These are phyloP conservation scores for Chinchilla lanigera DNA, from an alignment of 2,113 vertebrate genomes.

Conservation along the genomic window DNA sequence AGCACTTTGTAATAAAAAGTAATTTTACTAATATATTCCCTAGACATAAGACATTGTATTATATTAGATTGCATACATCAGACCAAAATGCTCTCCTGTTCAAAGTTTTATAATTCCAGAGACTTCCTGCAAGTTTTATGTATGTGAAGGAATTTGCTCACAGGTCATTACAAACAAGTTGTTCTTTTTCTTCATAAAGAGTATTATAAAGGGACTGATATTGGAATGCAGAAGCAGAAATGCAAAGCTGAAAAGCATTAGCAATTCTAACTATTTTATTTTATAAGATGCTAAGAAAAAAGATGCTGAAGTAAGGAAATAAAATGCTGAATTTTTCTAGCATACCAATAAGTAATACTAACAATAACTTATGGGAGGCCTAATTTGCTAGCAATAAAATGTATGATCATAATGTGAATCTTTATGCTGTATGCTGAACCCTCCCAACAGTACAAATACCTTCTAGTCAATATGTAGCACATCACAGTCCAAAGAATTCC, in stretches of 20 bases:
- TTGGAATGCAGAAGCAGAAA: neutral
- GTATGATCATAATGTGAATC: neutral
- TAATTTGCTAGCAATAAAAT: conserved; percentile 4
- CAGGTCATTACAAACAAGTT: neutral
- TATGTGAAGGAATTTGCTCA: conserved; percentile 36
- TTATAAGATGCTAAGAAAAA: neutral
- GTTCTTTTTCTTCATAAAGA: conserved; percentile 18
- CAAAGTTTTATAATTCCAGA: conserved; percentile 60
- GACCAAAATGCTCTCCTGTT: conserved; percentile 37
- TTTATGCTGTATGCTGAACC: neutral
- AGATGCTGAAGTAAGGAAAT: conserved; percentile 35
- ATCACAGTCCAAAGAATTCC: neutral
- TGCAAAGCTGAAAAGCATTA: neutral
- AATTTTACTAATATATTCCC: conserved; percentile 75
- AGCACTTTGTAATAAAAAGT: conserved; percentile 70
- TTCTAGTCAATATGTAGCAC: neutral
- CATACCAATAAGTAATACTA: neutral
- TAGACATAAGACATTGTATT: conserved; percentile 54
- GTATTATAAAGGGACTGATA: neutral
- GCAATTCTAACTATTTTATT: conserved; percentile 3
- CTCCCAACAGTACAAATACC: neutral
- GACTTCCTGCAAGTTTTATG: conserved; percentile 62
- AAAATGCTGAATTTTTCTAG: neutral
- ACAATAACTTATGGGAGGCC: neutral
- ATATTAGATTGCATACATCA: conserved; percentile 49